Evolutionary conservation across 1,140 invertebrate species (phyloP).

Genomic region (Bombyx mandarina): DNA sequence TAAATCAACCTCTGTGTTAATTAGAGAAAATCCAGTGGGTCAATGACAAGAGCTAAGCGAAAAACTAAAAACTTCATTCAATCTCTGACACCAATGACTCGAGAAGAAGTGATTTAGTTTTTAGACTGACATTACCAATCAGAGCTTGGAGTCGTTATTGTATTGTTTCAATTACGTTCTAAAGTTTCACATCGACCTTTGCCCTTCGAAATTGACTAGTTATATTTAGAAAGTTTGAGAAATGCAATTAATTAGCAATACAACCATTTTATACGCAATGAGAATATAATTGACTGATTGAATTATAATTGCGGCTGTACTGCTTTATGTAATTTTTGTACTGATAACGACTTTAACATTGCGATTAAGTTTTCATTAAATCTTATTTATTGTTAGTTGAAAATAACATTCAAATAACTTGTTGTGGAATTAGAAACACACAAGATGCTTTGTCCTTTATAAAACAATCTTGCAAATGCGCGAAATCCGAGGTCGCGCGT

Average conservation of each 20-base stretch:
- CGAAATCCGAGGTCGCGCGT: no score
- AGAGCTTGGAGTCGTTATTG: no score
- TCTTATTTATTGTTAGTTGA: no score
- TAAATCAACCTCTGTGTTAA: constrained; percentile 26
- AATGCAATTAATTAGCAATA: constrained; percentile 7
- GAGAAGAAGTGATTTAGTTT: constrained; percentile 13
- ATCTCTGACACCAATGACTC: constrained; percentile 17
- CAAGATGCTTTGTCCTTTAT: no score
- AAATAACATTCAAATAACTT: no score
- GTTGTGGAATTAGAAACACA: no score
- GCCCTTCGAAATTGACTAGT: constrained; percentile 15
- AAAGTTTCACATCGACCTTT: constrained; percentile 8
- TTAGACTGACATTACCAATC: no score
- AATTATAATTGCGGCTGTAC: constrained; percentile 15
- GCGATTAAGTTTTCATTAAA: no score
- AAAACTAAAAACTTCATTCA: constrained; percentile 25
- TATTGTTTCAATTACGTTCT: no score
- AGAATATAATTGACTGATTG: constrained; percentile 27
- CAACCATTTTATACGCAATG: constrained; percentile 13
- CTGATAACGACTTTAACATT: no score
- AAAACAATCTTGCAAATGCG: no score
- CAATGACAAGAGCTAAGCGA: constrained; percentile 31
- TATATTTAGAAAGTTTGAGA: constrained; percentile 17
- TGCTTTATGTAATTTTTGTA: neutral
- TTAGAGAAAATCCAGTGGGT: constrained; percentile 38